Evolutionary conservation across 2,888 invertebrate species (phyloP).

Genomic region (Eristalinus aeneus): DNA sequence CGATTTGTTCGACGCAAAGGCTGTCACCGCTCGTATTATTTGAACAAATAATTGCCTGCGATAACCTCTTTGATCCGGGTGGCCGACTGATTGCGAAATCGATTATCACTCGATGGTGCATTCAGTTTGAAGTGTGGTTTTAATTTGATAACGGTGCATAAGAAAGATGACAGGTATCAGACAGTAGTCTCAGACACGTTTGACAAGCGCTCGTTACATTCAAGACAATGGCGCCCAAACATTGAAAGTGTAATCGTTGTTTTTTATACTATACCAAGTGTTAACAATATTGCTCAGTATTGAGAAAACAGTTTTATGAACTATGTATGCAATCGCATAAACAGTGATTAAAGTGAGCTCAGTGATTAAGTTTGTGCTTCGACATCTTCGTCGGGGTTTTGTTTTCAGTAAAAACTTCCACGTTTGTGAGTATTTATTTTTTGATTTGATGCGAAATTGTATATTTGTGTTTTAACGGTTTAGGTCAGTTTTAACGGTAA

Average conservation of each 20-base stretch:
- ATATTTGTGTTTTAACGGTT: no score
- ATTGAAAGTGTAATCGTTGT: not conserved
- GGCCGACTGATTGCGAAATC: not conserved
- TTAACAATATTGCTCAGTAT: not conserved
- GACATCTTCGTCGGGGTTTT: not conserved
- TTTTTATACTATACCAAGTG: not conserved
- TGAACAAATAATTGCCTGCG: slow-evolving; percentile 11
- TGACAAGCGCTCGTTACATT: not conserved
- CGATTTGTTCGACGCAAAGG: slow-evolving; percentile 38
- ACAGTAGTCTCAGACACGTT: not conserved
- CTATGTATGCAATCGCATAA: not conserved
- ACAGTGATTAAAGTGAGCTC: not conserved
- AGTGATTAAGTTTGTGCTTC: not conserved
- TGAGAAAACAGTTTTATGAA: not conserved
- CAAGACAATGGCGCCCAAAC: not conserved
- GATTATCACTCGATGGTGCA: not conserved
- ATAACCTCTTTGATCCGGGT: slow-evolving; percentile 25
- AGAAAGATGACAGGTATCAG: not conserved
- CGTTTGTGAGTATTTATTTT: slow-evolving; percentile 10
- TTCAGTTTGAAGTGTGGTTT: not conserved
- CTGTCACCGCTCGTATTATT: not conserved
- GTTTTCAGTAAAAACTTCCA: not conserved
- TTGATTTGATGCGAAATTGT: no score
- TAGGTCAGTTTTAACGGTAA: no score
- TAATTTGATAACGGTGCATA: not conserved